Conservation (phyloP, 1,140 invertebrate species). For the Caenorhabditis remanei region DNA sequence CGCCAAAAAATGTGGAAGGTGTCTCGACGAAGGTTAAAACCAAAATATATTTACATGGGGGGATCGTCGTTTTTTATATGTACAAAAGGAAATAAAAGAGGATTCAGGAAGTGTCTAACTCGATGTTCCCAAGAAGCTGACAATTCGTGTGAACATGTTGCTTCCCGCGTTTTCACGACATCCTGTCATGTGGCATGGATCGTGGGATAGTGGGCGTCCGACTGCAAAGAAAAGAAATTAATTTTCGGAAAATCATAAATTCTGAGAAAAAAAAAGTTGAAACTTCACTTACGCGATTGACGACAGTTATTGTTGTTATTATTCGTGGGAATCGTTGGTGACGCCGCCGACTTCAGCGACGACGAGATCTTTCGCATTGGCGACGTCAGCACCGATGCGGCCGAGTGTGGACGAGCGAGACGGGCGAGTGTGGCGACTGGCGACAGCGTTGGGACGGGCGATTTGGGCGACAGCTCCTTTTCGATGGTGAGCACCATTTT, state of each 20-base stretch:
- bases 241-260: slow-evolving; percentile 1
- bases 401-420: slow-evolving; percentile 42
- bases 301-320: not conserved
- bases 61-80: not conserved
- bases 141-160: slow-evolving; percentile 48
- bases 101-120: not conserved
- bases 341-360: not conserved
- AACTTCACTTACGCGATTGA: slow-evolving; percentile 14
- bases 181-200: slow-evolving; percentile 3
- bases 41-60: slow-evolving; percentile 43
- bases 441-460: slow-evolving; percentile 2
- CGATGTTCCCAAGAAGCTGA: slow-evolving; percentile 47
- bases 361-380: slow-evolving; percentile 18
- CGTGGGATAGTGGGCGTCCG: slow-evolving; percentile 21
- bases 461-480: not conserved
- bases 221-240: slow-evolving; percentile 40
- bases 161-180: slow-evolving; percentile 33
- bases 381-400: slow-evolving; percentile 2
- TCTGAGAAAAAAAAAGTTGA: not conserved
- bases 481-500: slow-evolving; percentile 33
- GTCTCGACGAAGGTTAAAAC: slow-evolving; percentile 9
- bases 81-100: slow-evolving; percentile 4
- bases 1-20: slow-evolving; percentile 51
- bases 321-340: slow-evolving; percentile 26
- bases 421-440: not conserved